Evolutionary conservation across 2,113 vertebrate species (phyloP), one percentile per base, ranked within the genome.

Genomic region (Panthera tigris): DNA sequence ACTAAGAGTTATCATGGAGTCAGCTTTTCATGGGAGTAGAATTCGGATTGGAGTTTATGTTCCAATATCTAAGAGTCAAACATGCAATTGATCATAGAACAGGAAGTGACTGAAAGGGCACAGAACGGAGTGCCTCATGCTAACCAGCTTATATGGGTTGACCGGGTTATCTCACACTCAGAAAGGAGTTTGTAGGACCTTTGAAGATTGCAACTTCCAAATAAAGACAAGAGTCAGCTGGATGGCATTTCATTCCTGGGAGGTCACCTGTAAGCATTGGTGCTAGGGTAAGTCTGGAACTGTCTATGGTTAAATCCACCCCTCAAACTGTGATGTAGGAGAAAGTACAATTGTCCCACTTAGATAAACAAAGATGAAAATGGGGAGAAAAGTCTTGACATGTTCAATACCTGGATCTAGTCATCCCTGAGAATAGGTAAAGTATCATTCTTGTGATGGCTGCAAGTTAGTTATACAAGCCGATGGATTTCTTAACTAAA

Each of bases 201-300:
- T 89, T 89, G 79, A 96, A 92, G 69, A 87, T 87, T 71, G 57
- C 5, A 78, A 33, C 31, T 94, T 69, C 61, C 50, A 90, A 89
- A 94, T 94, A 96, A 97, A 94, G 84, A 69, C 18, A n/a, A 68
- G 45, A 45, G 73, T 94, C n/a, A 74, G 29, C 79, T 55, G 68
- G 84, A 68, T 74, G 81, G 76, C 3, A 57, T 48, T 82, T 85
- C 89, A 89, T 89, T 85, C 50, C 25, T 86, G 13, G 73, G 78
- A 95, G 50, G 19, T 94, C 84, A 86, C 52, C 80, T 91, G 18
- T 81, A 48, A 86, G n/a, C 15, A 69, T 0, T 23, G 10, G 80
- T 45, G 23, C 29, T 74, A 66, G 55, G 68, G 41, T 92, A 39
- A 85, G 33, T 13, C n/a, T 89, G 57, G 50, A 81, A 92, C 71